Percentiles rank a stretch among this genome's conserved stretches.
These are phyloP conservation scores for Stramonita haemastoma DNA, from an alignment of 2,888 invertebrate species.

Conservation along the genomic window DNA sequence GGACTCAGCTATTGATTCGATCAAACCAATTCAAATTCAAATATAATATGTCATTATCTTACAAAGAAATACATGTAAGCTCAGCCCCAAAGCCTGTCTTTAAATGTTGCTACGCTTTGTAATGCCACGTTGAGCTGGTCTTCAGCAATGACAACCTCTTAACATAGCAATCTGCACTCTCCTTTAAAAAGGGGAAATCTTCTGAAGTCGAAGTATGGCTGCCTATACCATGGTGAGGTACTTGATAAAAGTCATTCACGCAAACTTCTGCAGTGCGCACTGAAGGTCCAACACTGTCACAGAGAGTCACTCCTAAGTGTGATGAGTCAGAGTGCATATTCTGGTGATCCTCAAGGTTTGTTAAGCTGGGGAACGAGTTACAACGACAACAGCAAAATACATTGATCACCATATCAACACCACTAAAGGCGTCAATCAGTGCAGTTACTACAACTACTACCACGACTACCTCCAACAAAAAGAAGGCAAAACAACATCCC, in stretches of 20 bases:
- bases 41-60: background rate
- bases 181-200: too few species aligned
- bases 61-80: background rate
- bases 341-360: too few species aligned
- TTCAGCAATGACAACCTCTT: background rate
- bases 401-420: too few species aligned
- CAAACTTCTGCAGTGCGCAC: too few species aligned
- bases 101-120: background rate
- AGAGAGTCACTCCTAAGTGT: too few species aligned
- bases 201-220: too few species aligned
- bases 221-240: too few species aligned
- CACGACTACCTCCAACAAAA: background rate
- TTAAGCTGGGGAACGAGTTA: too few species aligned
- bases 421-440: background rate
- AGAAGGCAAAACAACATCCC: background rate
- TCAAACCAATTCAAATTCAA: background rate
- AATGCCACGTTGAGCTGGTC: background rate
- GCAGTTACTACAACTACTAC: background rate
- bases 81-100: background rate
- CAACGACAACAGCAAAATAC: too few species aligned
- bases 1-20: background rate
- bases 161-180: background rate
- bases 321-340: too few species aligned
- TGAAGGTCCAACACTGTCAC: too few species aligned
- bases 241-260: too few species aligned